These are phyloP conservation scores for Dasyornis broadbenti DNA, from an alignment of 2,113 vertebrate genomes.

Conservation along the genomic window DNA sequence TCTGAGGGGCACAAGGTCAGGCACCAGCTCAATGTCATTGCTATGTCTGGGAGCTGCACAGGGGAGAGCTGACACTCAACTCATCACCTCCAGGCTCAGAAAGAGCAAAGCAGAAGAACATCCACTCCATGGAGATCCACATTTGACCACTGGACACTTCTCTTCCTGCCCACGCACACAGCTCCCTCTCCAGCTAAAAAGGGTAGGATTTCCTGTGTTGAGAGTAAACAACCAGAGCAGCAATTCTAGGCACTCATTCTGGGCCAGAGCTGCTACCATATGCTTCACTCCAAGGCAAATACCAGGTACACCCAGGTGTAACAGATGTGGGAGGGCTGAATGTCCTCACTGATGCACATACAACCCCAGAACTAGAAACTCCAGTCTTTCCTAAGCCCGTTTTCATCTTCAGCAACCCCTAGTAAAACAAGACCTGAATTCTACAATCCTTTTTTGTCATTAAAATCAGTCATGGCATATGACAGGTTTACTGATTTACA, in stretches of 20 bases:
- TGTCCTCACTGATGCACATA: accelerated
- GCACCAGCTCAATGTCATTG: accelerated
- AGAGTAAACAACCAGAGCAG: background rate
- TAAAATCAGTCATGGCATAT: accelerated
- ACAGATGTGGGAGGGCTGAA: accelerated
- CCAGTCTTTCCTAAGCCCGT: background rate
- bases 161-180: accelerated
- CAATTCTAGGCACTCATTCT: background rate
- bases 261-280: background rate
- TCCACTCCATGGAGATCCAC: background rate
- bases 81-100: background rate
- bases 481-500: background rate
- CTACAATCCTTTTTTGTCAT: background rate
- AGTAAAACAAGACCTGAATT: background rate
- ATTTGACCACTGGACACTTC: background rate
- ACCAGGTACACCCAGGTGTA: accelerated
- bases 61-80: background rate
- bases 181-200: background rate
- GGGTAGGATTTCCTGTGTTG: background rate
- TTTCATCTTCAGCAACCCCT: background rate
- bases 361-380: background rate
- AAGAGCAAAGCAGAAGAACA: background rate
- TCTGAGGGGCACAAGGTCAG: background rate
- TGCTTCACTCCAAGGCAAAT: too few species aligned
- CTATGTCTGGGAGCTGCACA: background rate